Percentiles rank a stretch among this genome's conserved stretches.
phyloP scores from a whole-genome alignment of 2,888 invertebrate species.

The Sisyra terminalis region DNA sequence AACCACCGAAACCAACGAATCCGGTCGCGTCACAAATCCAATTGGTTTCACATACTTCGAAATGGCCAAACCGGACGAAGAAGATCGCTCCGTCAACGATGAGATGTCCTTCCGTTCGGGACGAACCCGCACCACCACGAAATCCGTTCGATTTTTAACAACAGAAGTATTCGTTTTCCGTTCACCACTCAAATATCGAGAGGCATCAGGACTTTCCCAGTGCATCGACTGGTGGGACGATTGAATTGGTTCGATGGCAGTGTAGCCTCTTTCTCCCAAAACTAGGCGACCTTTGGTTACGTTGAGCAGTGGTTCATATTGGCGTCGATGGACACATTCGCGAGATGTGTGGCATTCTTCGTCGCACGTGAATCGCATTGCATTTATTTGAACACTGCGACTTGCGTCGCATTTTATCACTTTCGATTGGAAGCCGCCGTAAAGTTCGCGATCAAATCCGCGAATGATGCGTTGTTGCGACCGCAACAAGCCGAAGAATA shows the following conservation, averaged over 20 bases:
- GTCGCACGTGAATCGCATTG: slow-evolving; percentile 2
- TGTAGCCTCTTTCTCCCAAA: not conserved
- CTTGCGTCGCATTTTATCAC: slow-evolving; percentile 3
- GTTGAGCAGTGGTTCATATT: not conserved
- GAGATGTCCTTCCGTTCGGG: not conserved
- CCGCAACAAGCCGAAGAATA: slow-evolving; percentile 3
- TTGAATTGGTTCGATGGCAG: not conserved
- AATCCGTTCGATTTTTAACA: not conserved
- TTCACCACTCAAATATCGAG: not conserved
- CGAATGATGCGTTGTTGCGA: not conserved
- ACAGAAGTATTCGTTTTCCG: not conserved
- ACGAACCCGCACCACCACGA: not conserved
- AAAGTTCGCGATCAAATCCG: not conserved
- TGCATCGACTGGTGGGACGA: not conserved
- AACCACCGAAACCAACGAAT: slow-evolving; percentile 54
- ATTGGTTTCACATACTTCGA: slow-evolving; percentile 24
- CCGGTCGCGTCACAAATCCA: slow-evolving; percentile 62
- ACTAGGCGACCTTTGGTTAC: slow-evolving; percentile 2
- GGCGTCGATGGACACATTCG: not conserved
- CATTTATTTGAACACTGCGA: not conserved
- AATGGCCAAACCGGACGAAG: not conserved
- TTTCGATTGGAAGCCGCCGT: not conserved
- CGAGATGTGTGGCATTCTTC: not conserved
- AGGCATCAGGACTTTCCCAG: slow-evolving; percentile 3
- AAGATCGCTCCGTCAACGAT: not conserved